Percentiles rank a stretch among this genome's conserved stretches.
Evolutionary conservation across 1,140 invertebrate species (phyloP).

Genomic region (Plutomurus gul): DNA sequence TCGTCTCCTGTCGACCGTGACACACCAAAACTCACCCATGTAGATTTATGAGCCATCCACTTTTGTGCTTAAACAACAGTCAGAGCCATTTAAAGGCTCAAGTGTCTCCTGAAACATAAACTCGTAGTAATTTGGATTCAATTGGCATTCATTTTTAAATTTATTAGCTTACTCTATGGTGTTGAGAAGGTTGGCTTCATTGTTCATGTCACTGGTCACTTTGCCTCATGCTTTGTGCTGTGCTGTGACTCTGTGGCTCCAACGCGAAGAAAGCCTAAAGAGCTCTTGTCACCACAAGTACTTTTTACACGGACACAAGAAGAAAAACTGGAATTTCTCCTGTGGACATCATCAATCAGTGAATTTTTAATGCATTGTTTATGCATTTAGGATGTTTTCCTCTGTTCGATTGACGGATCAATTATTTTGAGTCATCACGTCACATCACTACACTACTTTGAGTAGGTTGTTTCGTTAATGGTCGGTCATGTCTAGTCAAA

Average conservation of each 20-base stretch:
- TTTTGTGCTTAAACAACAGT: conserved; percentile 5
- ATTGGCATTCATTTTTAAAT: conserved; percentile 34
- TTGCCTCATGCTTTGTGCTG: neutral
- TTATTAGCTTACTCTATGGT: neutral
- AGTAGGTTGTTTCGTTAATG: conserved; percentile 9
- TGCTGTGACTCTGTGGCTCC: neutral
- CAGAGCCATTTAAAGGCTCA: conserved; percentile 14
- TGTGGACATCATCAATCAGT: neutral
- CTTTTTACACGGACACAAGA: too few species aligned
- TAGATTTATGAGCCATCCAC: conserved; percentile 17
- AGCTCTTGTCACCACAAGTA: too few species aligned
- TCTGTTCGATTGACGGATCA: conserved; percentile 9
- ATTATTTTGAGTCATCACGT: conserved; percentile 28
- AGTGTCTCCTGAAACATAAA: conserved; percentile 32
- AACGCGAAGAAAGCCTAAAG: too few species aligned
- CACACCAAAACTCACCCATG: conserved; percentile 13
- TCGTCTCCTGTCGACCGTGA: conserved; percentile 19
- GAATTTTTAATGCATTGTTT: conserved; percentile 24
- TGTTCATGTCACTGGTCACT: neutral
- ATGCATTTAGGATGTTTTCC: conserved; percentile 18
- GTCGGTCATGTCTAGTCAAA: conserved; percentile 2
- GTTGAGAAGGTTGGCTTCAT: too few species aligned
- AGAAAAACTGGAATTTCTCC: neutral
- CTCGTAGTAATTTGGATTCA: conserved; percentile 33
- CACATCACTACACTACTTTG: neutral